Evolutionary conservation across 2,888 invertebrate species (phyloP).

Genomic region (Anodontia alba): DNA sequence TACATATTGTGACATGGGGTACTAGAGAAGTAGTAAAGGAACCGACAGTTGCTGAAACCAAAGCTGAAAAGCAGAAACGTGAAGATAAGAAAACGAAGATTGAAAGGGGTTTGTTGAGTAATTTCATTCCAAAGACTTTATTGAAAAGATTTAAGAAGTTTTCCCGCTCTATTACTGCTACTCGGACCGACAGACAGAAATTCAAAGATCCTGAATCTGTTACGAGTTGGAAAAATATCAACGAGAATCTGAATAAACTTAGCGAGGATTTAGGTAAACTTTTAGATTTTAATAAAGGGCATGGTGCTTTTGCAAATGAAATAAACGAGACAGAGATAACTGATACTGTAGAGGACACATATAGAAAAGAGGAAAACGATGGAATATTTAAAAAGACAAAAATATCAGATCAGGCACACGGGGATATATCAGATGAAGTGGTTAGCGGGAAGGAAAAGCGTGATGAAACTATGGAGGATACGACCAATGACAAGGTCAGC

Average conservation of each 20-base stretch:
- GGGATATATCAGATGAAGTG: conserved; percentile 34
- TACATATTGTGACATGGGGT: conserved; percentile 83
- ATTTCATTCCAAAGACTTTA: conserved; percentile 58
- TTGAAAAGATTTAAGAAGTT: conserved; percentile 69
- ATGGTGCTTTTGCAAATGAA: too few relatives aligned
- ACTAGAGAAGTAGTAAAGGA: conserved; percentile 81
- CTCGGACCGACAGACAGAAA: conserved; percentile 42
- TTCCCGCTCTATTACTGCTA: conserved; percentile 49
- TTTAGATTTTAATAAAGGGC: too few relatives aligned
- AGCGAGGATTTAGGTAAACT: too few relatives aligned
- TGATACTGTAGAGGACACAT: too few relatives aligned
- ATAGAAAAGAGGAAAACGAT: too few relatives aligned
- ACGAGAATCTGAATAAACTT: conserved; percentile 45
- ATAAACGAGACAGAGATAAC: too few relatives aligned
- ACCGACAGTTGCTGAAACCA: conserved; percentile 73
- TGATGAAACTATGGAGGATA: conserved; percentile 34
- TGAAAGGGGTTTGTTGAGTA: conserved; percentile 88
- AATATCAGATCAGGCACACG: background rate
- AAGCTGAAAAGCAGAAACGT: conserved; percentile 88
- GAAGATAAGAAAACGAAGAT: conserved; percentile 90
- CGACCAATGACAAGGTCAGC: conserved; percentile 47
- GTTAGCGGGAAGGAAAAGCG: background rate
- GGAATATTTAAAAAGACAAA: too few relatives aligned
- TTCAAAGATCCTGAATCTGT: conserved; percentile 40
- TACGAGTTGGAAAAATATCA: conserved; percentile 63